Percentiles rank a stretch among this genome's conserved stretches.
Conservation (phyloP, 1,140 invertebrate genomes). For the Drosophila orena region DNA sequence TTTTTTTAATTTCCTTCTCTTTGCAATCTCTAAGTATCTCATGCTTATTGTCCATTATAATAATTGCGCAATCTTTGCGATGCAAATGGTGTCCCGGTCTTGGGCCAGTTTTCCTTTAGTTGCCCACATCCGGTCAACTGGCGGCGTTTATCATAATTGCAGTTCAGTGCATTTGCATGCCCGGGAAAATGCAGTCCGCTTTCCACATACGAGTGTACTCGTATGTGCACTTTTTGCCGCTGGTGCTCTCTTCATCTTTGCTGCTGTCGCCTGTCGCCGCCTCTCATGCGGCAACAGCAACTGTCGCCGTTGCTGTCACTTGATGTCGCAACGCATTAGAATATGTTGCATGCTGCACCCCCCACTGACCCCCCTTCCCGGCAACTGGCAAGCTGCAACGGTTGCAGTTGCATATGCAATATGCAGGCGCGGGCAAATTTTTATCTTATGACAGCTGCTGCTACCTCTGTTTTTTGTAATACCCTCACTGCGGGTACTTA, state of each 20-base stretch:
- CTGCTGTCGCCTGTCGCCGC: constrained; percentile 58
- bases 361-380: background rate
- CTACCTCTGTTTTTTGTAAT: constrained; percentile 38
- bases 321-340: constrained; percentile 83
- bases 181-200: constrained; percentile 64
- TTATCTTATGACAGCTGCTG: constrained; percentile 81
- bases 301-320: constrained; percentile 83
- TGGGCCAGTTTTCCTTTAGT: constrained; percentile 59
- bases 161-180: constrained; percentile 83
- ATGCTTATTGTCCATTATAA: constrained; percentile 41
- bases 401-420: constrained; percentile 75
- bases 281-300: constrained; percentile 84
- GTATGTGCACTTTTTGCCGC: background rate
- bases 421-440: constrained; percentile 78
- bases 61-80: constrained; percentile 63
- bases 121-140: constrained; percentile 83
- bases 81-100: constrained; percentile 35
- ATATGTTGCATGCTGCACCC: constrained; percentile 67
- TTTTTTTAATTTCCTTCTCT: background rate
- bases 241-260: constrained; percentile 61
- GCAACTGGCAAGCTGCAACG: constrained; percentile 4
- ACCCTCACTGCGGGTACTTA: constrained; percentile 4
- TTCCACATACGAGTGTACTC: constrained; percentile 39
- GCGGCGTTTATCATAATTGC: constrained; percentile 84
- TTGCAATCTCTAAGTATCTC: constrained; percentile 2